phyloP scores from a whole-genome alignment of 2,797 vertebrate species.

The Mormyrops boulengeri region DNA sequence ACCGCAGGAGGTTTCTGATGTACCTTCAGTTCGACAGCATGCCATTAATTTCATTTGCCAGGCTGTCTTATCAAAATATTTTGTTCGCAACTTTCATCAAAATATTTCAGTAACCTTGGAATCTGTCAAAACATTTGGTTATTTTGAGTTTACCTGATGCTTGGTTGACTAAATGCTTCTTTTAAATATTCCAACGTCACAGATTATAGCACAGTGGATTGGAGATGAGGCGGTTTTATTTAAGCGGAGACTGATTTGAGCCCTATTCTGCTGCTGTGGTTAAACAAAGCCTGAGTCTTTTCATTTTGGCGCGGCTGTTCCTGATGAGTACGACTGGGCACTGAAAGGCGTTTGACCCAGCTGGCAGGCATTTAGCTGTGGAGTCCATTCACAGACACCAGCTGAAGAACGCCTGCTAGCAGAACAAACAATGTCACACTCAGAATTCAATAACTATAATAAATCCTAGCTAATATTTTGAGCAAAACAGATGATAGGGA shows the following conservation, averaged over 20 bases:
- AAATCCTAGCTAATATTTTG: not conserved
- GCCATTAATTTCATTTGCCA: slow-evolving; percentile 50
- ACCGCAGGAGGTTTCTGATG: slow-evolving; percentile 32
- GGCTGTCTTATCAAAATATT: slow-evolving; percentile 60
- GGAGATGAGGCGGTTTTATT: slow-evolving; percentile 38
- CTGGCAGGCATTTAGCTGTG: slow-evolving; percentile 18
- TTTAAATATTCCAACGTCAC: slow-evolving; percentile 45
- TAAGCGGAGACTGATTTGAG: slow-evolving; percentile 56
- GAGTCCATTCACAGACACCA: not conserved
- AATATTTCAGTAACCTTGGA: slow-evolving; percentile 61
- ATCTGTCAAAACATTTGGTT: slow-evolving; percentile 60
- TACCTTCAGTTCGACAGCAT: slow-evolving; percentile 43
- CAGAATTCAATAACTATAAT: not conserved
- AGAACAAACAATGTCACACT: not conserved
- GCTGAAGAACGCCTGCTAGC: not conserved
- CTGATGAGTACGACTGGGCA: slow-evolving; percentile 51
- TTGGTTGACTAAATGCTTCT: slow-evolving; percentile 39
- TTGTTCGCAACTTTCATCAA: slow-evolving; percentile 50
- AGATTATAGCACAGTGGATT: slow-evolving; percentile 29
- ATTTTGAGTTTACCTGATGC: slow-evolving; percentile 52
- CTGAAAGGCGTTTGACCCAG: slow-evolving; percentile 46
- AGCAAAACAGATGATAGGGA: not conserved
- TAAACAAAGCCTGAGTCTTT: slow-evolving; percentile 49
- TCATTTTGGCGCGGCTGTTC: slow-evolving; percentile 40
- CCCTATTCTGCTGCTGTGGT: slow-evolving; percentile 39